Percentiles rank a stretch among this genome's conserved stretches.
Conservation (phyloP, 2,888 invertebrate species). For the Augiades crinisus region DNA sequence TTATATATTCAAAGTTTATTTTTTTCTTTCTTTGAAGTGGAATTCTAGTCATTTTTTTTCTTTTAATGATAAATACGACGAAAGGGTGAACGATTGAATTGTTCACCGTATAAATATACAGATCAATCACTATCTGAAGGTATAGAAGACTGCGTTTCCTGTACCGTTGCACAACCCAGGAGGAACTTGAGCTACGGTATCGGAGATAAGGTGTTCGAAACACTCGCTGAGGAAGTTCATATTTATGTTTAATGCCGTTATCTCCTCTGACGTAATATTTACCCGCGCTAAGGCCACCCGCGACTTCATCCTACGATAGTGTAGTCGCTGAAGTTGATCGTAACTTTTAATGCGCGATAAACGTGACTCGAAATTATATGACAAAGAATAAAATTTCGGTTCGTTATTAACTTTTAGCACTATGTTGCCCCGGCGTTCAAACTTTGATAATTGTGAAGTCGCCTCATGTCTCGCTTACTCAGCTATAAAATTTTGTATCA, state of each 20-base stretch:
- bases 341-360: conserved; percentile 22
- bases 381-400: conserved; percentile 13
- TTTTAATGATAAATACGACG: no score
- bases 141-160: background rate
- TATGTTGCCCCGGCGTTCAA: background rate
- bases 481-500: background rate
- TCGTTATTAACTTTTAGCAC: conserved; percentile 15
- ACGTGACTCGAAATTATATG: conserved; percentile 22
- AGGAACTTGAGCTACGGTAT: background rate
- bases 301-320: conserved; percentile 13
- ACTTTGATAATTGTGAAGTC: conserved; percentile 14
- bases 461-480: conserved; percentile 9
- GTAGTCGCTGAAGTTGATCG: conserved; percentile 19
- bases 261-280: conserved; percentile 33
- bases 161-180: background rate
- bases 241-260: conserved; percentile 30
- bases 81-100: no score
- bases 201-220: conserved; percentile 12
- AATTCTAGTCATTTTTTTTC: no score
- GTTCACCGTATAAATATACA: no score
- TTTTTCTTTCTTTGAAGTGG: no score
- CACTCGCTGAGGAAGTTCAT: conserved; percentile 25
- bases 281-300: conserved; percentile 33
- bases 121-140: no score
- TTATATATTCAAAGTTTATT: no score